Base-by-base conservation (phyloP, 2,113 vertebrate species). In the Colistium nudipinnis region DNA sequence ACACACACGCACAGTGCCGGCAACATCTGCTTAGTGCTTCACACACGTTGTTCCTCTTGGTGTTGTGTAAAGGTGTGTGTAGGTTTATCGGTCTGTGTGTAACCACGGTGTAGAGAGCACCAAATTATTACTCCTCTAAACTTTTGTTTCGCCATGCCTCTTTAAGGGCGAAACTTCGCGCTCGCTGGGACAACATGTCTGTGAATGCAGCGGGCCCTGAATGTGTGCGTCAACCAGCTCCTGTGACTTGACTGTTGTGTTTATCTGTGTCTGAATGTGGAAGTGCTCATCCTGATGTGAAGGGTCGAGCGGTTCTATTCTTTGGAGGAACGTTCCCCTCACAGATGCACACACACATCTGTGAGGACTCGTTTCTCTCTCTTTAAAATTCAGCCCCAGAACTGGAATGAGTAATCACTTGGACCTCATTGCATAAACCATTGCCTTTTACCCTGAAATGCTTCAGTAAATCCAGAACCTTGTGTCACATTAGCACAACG, bases 141-240 rank as follows among this genome's bases (percentile, higher is more conserved):
- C n/a, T n/a, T n/a, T n/a, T 3, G 51, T 0, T 2, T 11, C 3
- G 7, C 7, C 28, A 11, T 62, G 61, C 53, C 24, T 20, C 53
- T 13, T 80, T 71, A 61, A 71, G 55, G 6, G 30, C n/a, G 9
- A 35, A 24, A 56, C 54, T 20, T 62, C 13, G 4, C 24, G 33
- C 51, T 48, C 63, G 17, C 27, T 25, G 62, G 56, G 22, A 49
- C 22, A 36, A 35, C 52, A 27, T 65, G 30, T 69, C 31, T 60
- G 53, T 83, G 72, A 72, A 61, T 52, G 59, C 47, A 61, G 56
- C 51, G 30, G 10, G 30, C 54, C 38, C 54, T 33, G 57, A 55
- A 54, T 69, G 33, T 38, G 31, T 70, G 33, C n/a, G 81, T 79
- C 71, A 71, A n/a, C 57, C 44, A 19, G 9, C 67, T 59, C 67